Conservation (phyloP, 2,113 vertebrate species). For the Burhinus oedicnemus region DNA sequence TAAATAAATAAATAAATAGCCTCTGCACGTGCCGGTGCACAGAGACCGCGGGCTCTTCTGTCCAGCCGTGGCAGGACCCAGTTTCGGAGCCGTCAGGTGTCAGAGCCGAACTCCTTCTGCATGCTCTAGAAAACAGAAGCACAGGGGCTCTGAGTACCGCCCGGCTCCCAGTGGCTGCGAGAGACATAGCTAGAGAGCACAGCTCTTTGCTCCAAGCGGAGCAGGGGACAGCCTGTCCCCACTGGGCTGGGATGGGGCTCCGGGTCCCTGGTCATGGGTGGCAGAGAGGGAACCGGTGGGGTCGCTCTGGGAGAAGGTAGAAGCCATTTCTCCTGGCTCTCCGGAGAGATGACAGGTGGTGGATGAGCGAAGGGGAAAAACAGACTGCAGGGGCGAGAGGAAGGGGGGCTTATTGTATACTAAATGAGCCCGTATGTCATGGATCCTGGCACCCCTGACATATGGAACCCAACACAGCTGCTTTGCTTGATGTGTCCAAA, state of each 20-base stretch:
- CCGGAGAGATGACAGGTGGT: slow-evolving; percentile 61
- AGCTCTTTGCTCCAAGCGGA: background rate
- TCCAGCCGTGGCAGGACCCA: background rate
- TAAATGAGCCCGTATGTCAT: slow-evolving; percentile 59
- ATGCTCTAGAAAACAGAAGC: background rate
- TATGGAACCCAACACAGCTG: slow-evolving; percentile 61
- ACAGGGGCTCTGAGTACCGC: background rate
- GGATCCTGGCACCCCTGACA: slow-evolving; percentile 38
- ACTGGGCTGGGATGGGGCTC: background rate
- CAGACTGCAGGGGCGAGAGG: background rate
- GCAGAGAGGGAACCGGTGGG: background rate
- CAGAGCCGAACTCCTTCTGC: background rate
- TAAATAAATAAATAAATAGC: background rate
- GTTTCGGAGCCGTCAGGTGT: background rate
- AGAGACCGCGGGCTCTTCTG: background rate
- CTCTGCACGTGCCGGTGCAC: fast-evolving
- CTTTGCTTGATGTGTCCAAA: background rate
- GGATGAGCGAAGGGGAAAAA: slow-evolving; percentile 21
- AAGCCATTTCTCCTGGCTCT: background rate
- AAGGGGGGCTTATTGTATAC: background rate
- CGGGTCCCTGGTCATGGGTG: fast-evolving
- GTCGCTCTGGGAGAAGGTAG: background rate
- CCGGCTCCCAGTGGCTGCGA: background rate
- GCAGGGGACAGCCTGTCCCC: background rate
- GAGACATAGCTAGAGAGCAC: background rate